Percentiles rank a stretch among this genome's conserved stretches.
Conservation (phyloP, 2,888 invertebrate species). For the Thalpophila matura region DNA sequence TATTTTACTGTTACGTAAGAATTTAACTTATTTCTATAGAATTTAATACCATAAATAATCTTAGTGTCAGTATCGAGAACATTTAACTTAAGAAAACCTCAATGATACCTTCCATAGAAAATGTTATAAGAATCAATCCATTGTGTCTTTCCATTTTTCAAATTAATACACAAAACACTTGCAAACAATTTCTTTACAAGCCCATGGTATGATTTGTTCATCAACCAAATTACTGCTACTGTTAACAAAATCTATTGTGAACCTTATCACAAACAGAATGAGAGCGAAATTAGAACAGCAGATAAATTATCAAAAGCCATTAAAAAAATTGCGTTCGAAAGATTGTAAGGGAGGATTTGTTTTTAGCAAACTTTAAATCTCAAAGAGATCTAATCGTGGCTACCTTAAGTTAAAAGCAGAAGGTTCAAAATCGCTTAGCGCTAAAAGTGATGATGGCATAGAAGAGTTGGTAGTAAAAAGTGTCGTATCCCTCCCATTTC, state of each 20-base stretch:
- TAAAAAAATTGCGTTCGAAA: slow-evolving; percentile 56
- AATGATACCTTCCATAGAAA: slow-evolving; percentile 7
- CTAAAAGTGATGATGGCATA: slow-evolving; percentile 29
- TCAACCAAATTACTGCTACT: slow-evolving; percentile 57
- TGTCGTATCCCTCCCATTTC: slow-evolving; percentile 85
- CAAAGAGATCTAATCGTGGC: background rate
- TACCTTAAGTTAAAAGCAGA: slow-evolving; percentile 31
- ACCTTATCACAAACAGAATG: slow-evolving; percentile 6
- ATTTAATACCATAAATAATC: too few relatives aligned
- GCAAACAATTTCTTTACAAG: slow-evolving; percentile 71
- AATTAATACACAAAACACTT: slow-evolving; percentile 70
- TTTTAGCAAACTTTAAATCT: slow-evolving; percentile 47
- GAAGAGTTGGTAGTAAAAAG: slow-evolving; percentile 69
- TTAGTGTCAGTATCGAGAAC: too few relatives aligned
- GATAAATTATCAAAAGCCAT: slow-evolving; percentile 25
- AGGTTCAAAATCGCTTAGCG: slow-evolving; percentile 44
- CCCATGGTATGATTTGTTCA: slow-evolving; percentile 68
- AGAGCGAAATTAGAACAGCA: slow-evolving; percentile 24
- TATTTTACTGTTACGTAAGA: too few relatives aligned
- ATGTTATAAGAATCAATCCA: slow-evolving; percentile 55
- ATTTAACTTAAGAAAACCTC: background rate
- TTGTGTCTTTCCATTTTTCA: slow-evolving; percentile 61
- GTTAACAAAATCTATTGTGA: background rate
- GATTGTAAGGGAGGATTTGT: slow-evolving; percentile 60
- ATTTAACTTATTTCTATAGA: too few relatives aligned